Evolutionary conservation across 2,113 vertebrate genomes (phyloP), one percentile per base, ranked within the genome.

Genomic region (Lonchura striata): DNA sequence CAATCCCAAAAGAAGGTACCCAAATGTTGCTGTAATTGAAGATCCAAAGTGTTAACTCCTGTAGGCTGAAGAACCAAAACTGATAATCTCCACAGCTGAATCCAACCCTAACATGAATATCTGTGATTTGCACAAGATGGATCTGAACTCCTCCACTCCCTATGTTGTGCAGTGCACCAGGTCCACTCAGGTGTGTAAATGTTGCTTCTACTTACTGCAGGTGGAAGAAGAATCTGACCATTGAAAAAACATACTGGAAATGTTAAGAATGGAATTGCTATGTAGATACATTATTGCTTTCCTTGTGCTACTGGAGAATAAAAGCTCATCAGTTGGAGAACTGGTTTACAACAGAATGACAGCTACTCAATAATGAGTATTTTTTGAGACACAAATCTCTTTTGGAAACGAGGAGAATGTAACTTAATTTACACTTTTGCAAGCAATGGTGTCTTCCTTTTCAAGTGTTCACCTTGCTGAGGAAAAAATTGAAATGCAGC

Each of bases 401-500:
- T 86, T 64, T 74, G 65, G 79, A 94, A 94, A 92, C 85, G 41
- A 87, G 68, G 66, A 86, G 42, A 83, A 88, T 79, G 69, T 78
- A 88, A 85, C 59, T 95, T 96, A 96, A 96, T 78, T 95, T 85
- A 80, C 76, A 68, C 60, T 90, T 96, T 46, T 82, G 46, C 86
- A 85, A 93, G 89, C 46, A 92, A 63, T 39, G 54, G 79, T 59
- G 90, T 12, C 57, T 93, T 88, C 18, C 39, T 86, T 90, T 96
- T 92, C 87, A 95, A 91, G 60, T 6, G 0, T 74, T 97, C 72
- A 90, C 86, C 88, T 92, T 87, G n/a, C 64, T 75, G 81, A 84
- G 46, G 60, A 39, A 92, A 86, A 96, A 97, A 96, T 72, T 86
- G 82, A 96, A 96, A 95, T 93, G 77, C 87, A 96, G 90, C 86